A percentile compares a stretch with the other conserved stretches of the same genome.
Evolutionary conservation across 2,888 invertebrate species (phyloP).

Genomic region (Ichneumon xanthorius): DNA sequence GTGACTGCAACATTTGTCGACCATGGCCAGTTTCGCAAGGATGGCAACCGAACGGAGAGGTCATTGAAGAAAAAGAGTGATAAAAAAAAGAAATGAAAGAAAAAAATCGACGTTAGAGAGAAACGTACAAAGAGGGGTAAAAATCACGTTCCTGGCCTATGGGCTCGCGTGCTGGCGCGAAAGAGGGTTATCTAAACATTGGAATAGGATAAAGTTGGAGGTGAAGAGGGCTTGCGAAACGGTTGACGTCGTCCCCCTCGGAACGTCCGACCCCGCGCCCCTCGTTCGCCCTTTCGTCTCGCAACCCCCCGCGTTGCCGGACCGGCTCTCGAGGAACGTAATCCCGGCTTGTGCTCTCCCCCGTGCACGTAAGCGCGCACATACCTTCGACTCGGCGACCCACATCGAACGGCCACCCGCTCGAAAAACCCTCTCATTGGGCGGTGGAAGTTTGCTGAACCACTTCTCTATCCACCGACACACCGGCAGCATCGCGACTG

Average conservation of each 20-base stretch:
- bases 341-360: conserved; percentile 48
- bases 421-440: conserved; percentile 62
- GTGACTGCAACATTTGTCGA: conserved; percentile 55
- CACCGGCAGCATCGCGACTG: conserved; percentile 3
- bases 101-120: not conserved
- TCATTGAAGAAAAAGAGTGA: conserved; percentile 8
- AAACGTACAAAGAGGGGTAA: conserved; percentile 34
- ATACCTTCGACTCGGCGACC: conserved; percentile 57
- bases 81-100: conserved; percentile 1
- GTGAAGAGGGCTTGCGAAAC: conserved; percentile 52
- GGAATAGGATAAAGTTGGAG: conserved; percentile 66
- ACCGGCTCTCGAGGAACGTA: conserved; percentile 41
- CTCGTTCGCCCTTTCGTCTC: conserved; percentile 6
- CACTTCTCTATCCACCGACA: conserved; percentile 50
- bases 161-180: conserved; percentile 34
- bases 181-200: conserved; percentile 67
- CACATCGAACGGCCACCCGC: conserved; percentile 61
- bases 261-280: conserved; percentile 12
- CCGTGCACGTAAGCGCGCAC: conserved; percentile 50
- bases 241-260: conserved; percentile 50
- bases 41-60: conserved; percentile 16
- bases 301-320: not conserved
- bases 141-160: conserved; percentile 61
- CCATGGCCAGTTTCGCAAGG: conserved; percentile 31
- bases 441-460: conserved; percentile 61